Conservation (phyloP, 2,113 vertebrate species). For the Cephalopholis sonnerati region DNA sequence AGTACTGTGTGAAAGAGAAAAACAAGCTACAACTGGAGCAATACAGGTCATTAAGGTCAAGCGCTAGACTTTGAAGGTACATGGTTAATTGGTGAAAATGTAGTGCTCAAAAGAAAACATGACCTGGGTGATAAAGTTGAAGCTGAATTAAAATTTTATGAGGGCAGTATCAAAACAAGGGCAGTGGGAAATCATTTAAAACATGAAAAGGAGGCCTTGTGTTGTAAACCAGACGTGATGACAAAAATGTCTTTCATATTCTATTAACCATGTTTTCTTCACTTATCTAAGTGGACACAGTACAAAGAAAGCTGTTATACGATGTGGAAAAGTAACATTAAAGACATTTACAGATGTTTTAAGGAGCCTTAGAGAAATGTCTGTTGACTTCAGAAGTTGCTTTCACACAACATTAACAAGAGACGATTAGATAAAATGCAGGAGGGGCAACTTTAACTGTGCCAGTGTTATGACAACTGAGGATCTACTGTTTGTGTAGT, state of each 20-base stretch:
- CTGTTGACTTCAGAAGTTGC: conserved; percentile 1
- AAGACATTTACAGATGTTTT: conserved; percentile 6
- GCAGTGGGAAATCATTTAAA: conserved; percentile 5
- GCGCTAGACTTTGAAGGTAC: background rate
- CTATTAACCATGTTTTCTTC: background rate
- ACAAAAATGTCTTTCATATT: background rate
- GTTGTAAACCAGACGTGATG: background rate
- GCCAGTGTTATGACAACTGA: conserved; percentile 63
- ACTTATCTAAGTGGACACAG: background rate
- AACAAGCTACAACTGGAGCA: background rate
- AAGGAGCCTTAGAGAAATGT: conserved; percentile 16
- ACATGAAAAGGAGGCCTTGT: background rate
- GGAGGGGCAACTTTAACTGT: conserved; percentile 3
- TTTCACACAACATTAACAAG: conserved; percentile 25
- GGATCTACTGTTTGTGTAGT: conserved; percentile 48
- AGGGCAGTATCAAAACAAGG: background rate
- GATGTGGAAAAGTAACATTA: background rate
- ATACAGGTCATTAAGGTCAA: background rate
- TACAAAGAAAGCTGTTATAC: background rate
- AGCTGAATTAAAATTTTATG: background rate
- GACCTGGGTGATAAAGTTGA: background rate
- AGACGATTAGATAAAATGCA: conserved; percentile 38
- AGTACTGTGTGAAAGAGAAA: background rate
- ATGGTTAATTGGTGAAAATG: background rate
- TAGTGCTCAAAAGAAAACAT: background rate